Conservation (phyloP, 2,113 vertebrate species). For the Salvelinus sp. region DNA sequence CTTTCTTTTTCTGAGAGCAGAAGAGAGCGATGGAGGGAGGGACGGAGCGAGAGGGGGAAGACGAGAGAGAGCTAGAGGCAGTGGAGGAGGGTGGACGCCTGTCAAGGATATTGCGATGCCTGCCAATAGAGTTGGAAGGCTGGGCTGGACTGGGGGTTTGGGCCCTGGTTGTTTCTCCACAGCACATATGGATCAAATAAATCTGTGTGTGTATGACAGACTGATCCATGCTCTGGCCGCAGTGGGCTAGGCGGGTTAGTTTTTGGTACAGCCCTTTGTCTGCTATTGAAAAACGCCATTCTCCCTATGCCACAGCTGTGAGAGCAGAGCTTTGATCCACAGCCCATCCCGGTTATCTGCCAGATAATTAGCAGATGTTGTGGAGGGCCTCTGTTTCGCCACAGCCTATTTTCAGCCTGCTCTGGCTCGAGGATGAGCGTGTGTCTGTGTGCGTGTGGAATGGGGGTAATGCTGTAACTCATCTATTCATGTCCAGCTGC, state of each 20-base stretch:
- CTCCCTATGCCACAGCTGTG: slow-evolving; percentile 61
- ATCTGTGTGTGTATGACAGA: slow-evolving; percentile 68
- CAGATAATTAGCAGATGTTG: slow-evolving; percentile 77
- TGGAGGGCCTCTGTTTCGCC: slow-evolving; percentile 56
- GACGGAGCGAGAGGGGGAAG: not conserved
- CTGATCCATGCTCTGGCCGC: slow-evolving; percentile 54
- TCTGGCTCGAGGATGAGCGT: slow-evolving; percentile 40
- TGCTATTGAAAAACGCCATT: slow-evolving; percentile 66
- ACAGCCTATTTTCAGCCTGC: slow-evolving; percentile 62
- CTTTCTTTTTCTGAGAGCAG: slow-evolving; percentile 63
- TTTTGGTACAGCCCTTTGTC: slow-evolving; percentile 61
- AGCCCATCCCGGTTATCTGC: slow-evolving; percentile 55
- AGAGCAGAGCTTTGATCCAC: slow-evolving; percentile 54
- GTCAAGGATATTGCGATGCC: slow-evolving; percentile 64
- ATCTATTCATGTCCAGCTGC: slow-evolving; percentile 70
- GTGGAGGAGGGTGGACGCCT: slow-evolving; percentile 38
- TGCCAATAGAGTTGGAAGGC: slow-evolving; percentile 60
- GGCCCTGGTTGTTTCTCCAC: slow-evolving; percentile 47
- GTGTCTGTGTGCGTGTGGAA: slow-evolving; percentile 13
- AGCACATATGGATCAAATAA: slow-evolving; percentile 69
- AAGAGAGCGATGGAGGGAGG: slow-evolving; percentile 45
- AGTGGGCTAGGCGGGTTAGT: slow-evolving; percentile 45
- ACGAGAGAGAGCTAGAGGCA: not conserved
- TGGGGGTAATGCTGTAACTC: slow-evolving; percentile 47
- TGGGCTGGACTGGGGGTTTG: slow-evolving; percentile 12